These are phyloP conservation scores for Drosophila leontia DNA, from an alignment of 1,140 invertebrate genomes.

Conservation along the genomic window DNA sequence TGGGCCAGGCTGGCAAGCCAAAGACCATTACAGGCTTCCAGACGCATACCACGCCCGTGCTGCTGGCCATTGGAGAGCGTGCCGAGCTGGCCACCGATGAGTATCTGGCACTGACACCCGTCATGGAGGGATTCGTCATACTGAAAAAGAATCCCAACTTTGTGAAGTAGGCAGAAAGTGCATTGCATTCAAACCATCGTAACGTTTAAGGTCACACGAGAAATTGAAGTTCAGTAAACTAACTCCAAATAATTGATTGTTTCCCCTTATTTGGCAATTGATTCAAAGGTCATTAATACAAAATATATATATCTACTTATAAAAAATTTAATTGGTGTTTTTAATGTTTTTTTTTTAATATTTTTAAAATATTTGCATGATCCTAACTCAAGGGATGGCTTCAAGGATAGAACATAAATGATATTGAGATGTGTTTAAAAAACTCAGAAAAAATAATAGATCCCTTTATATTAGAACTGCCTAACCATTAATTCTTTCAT, in stretches of 20 bases:
- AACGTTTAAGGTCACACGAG: constrained; percentile 33
- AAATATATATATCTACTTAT: constrained; percentile 48
- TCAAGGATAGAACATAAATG: background rate
- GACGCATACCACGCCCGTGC: constrained; percentile 99
- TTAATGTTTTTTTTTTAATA: background rate
- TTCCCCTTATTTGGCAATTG: constrained; percentile 20
- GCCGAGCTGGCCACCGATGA: constrained; percentile 99
- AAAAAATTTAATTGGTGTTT: constrained; percentile 2
- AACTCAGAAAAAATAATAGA: background rate
- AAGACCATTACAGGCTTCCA: constrained; percentile 99
- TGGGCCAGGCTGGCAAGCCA: constrained; percentile 99
- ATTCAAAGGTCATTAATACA: constrained; percentile 42
- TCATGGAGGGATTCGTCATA: constrained; percentile 99
- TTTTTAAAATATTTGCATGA: background rate
- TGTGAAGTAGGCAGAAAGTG: constrained; percentile 66
- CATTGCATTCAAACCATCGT: constrained; percentile 36
- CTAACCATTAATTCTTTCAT: too few relatives aligned
- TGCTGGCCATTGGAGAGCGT: constrained; percentile 98
- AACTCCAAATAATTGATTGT: constrained; percentile 23
- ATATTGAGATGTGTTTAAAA: background rate
- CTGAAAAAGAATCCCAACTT: constrained; percentile 93
- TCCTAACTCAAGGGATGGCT: background rate
- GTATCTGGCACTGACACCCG: constrained; percentile 96
- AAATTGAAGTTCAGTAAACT: constrained; percentile 37
- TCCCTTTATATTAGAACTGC: too few relatives aligned